Conservation (phyloP, 2,888 invertebrate species). For the Daptonema setosum region DNA sequence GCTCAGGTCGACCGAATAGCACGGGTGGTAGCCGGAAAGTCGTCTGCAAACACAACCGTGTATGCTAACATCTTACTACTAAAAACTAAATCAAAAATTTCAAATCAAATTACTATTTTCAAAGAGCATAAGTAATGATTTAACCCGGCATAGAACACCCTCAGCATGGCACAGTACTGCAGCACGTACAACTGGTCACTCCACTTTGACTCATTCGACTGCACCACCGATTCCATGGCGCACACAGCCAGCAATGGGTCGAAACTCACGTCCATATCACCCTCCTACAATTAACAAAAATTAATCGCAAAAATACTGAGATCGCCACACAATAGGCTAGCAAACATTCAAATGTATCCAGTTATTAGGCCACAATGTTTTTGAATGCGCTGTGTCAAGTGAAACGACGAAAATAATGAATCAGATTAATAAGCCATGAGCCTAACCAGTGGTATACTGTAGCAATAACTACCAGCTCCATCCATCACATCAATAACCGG, state of each 20-base stretch:
- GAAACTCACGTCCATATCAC: not conserved
- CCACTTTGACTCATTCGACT: not conserved
- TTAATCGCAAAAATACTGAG: not conserved
- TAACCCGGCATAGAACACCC: not conserved
- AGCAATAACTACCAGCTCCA: not conserved
- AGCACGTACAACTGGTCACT: not conserved
- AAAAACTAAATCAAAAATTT: no score
- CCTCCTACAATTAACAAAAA: not conserved
- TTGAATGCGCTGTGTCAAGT: no score
- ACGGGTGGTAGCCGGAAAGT: not conserved
- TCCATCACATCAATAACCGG: not conserved
- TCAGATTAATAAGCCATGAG: no score
- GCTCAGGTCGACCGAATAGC: not conserved
- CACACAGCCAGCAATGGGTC: not conserved
- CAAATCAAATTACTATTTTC: no score
- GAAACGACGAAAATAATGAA: no score
- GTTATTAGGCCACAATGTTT: no score
- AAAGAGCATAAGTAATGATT: no score
- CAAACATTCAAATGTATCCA: no score
- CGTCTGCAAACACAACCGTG: not conserved
- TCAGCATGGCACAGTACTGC: not conserved
- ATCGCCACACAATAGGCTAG: no score
- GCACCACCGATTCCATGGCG: not conserved
- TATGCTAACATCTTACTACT: no score
- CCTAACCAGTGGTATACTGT: not conserved